A percentile compares a stretch with the other conserved stretches of the same genome.
Evolutionary conservation across 1,140 invertebrate species (phyloP).

Genomic region (Platorchestia sp.): DNA sequence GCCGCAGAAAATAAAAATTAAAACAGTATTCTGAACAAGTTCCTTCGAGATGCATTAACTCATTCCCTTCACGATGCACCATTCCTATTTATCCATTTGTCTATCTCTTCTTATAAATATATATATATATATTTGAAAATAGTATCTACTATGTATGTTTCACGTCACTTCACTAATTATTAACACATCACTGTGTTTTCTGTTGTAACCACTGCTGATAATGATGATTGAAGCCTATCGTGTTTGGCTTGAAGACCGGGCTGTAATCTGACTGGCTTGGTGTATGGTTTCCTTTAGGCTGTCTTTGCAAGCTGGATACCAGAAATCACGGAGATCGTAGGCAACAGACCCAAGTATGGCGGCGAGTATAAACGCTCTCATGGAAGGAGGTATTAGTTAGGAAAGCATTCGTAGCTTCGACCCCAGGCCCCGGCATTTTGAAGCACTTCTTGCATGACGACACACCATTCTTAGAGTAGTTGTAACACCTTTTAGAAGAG

Average conservation of each 20-base stretch:
- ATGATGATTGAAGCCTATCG: conserved; percentile 42
- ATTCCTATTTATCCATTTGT: neutral
- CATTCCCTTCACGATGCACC: conserved; percentile 7
- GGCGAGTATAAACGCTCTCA: conserved; percentile 80
- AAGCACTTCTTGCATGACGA: conserved; percentile 58
- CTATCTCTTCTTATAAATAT: neutral
- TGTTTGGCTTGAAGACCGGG: conserved; percentile 59
- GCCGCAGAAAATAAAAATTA: neutral
- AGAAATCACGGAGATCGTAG: conserved; percentile 98
- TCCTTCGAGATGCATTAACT: neutral
- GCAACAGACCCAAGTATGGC: conserved; percentile 97
- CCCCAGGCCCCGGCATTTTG: conserved; percentile 58
- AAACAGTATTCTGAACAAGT: neutral
- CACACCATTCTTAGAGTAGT: conserved; percentile 55
- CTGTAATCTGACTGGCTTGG: conserved; percentile 67
- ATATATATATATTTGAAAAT: conserved; percentile 19
- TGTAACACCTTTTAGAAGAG: conserved; percentile 55
- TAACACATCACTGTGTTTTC: conserved; percentile 40
- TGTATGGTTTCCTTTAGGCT: conserved; percentile 77
- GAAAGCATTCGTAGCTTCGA: conserved; percentile 63
- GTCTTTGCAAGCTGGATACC: conserved; percentile 99
- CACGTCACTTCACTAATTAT: conserved; percentile 24
- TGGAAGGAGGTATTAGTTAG: conserved; percentile 89
- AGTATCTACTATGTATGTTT: conserved; percentile 23
- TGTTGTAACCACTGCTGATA: conserved; percentile 33